Conservation (phyloP, 2,888 invertebrate genomes). For the Sympetrum striolatum region DNA sequence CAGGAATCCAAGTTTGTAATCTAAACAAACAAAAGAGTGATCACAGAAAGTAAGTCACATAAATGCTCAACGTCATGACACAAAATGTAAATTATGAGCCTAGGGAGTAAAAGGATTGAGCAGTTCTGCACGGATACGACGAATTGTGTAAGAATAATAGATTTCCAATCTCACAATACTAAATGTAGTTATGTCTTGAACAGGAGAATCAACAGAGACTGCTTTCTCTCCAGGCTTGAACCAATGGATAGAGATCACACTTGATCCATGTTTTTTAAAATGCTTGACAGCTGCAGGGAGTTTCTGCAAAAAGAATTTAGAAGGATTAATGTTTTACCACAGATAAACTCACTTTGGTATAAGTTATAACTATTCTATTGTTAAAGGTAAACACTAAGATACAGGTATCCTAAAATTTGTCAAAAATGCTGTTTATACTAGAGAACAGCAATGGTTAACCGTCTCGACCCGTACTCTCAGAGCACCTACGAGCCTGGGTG, state of each 20-base stretch:
- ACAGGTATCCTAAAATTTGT: too few species aligned
- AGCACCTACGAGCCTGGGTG: too few species aligned
- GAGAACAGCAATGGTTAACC: too few species aligned
- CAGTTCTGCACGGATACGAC: not conserved
- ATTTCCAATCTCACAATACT: slow-evolving; percentile 8
- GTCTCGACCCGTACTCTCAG: too few species aligned
- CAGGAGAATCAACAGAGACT: not conserved
- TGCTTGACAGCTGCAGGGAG: not conserved
- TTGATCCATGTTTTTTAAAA: slow-evolving; percentile 7
- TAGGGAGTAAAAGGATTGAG: not conserved
- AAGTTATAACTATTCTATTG: not conserved
- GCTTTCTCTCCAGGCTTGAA: not conserved
- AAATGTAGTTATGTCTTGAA: slow-evolving; percentile 16
- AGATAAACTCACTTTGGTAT: not conserved
- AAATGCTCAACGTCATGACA: not conserved
- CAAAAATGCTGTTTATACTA: too few species aligned
- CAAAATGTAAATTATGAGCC: not conserved
- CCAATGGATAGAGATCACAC: not conserved
- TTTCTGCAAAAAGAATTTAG: not conserved
- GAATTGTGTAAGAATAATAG: not conserved
- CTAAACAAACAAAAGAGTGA: too few species aligned
- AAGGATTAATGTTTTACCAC: not conserved
- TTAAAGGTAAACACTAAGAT: not conserved
- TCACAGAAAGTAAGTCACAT: too few species aligned
- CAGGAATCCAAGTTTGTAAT: too few species aligned